phyloP scores from a whole-genome alignment of 2,888 invertebrate species.

The Patella caerulea region DNA sequence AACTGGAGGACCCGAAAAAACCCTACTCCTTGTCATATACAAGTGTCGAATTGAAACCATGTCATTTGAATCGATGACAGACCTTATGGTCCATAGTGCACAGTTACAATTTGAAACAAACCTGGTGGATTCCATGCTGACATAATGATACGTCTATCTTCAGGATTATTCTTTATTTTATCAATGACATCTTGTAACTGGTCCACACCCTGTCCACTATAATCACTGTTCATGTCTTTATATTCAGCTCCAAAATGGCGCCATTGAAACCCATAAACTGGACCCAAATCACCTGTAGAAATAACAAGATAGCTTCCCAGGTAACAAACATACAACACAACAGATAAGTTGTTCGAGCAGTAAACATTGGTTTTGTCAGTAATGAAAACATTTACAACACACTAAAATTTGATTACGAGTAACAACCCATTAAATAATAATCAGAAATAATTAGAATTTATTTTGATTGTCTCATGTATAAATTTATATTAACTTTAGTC shows the following conservation, averaged over 20 bases:
- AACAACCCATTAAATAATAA: too few species aligned
- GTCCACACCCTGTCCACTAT: conserved; percentile 88
- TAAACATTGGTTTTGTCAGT: neutral
- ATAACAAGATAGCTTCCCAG: neutral
- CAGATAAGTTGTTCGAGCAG: neutral
- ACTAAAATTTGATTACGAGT: too few species aligned
- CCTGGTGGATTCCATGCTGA: conserved; percentile 92
- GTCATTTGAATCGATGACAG: too few species aligned
- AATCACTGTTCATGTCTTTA: conserved; percentile 84
- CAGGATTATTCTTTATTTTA: conserved; percentile 83
- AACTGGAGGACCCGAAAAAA: too few species aligned
- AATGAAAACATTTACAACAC: too few species aligned
- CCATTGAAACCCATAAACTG: conserved; percentile 99
- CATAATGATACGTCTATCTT: conserved; percentile 91
- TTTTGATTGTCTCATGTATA: too few species aligned
- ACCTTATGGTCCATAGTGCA: too few species aligned
- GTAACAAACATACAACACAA: neutral
- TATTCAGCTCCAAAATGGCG: conserved; percentile 96
- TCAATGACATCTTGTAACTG: conserved; percentile 86
- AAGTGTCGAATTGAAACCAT: too few species aligned
- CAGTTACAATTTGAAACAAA: conserved; percentile 40
- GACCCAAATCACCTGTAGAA: conserved; percentile 87
- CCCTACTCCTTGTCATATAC: too few species aligned
- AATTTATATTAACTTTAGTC: too few species aligned
- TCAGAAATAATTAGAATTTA: too few species aligned